Conservation (phyloP, 1,140 invertebrate genomes). For the Aphaenogaster rudis region DNA sequence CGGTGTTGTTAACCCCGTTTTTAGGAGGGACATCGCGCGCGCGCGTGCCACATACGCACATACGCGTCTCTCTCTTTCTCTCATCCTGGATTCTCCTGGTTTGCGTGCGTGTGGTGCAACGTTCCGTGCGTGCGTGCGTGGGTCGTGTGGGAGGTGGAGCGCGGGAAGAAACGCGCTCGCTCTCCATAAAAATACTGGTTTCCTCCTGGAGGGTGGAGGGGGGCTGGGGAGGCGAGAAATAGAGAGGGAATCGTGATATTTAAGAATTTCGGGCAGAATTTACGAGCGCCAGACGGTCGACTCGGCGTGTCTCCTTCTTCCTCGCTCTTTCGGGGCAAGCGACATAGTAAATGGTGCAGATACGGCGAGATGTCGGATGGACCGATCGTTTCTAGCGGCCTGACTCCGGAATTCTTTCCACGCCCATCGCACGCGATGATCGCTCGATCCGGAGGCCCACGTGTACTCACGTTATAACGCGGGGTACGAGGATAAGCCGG, state of each 20-base stretch:
- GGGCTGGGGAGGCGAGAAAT: slow-evolving; percentile 5
- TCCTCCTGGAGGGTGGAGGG: slow-evolving; percentile 4
- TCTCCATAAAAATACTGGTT: slow-evolving; percentile 74
- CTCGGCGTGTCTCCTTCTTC: slow-evolving; percentile 22
- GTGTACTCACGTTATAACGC: slow-evolving; percentile 1
- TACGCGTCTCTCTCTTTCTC: slow-evolving; percentile 11
- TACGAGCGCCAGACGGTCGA: slow-evolving; percentile 72
- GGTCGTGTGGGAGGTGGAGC: slow-evolving; percentile 51
- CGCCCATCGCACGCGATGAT: slow-evolving; percentile 36
- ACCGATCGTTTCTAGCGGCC: slow-evolving; percentile 23
- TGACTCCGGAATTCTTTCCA: slow-evolving; percentile 27
- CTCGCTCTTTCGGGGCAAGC: neutral
- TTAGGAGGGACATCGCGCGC: slow-evolving; percentile 28
- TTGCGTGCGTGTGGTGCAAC: slow-evolving; percentile 50
- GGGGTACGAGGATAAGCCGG: neutral
- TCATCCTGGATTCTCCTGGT: slow-evolving; percentile 31
- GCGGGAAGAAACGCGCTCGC: slow-evolving; percentile 53
- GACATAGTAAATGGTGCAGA: slow-evolving; percentile 51
- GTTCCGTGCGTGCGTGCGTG: slow-evolving; percentile 58
- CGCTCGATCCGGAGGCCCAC: neutral
- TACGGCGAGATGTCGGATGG: slow-evolving; percentile 33
- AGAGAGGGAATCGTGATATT: slow-evolving; percentile 68
- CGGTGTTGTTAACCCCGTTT: slow-evolving; percentile 75
- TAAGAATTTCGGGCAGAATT: slow-evolving; percentile 71
- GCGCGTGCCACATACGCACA: slow-evolving; percentile 9